Evolutionary conservation across 2,113 vertebrate species (phyloP), one percentile per base, ranked within the genome.

Genomic region (Pseudorhombus dupliciocellatus): DNA sequence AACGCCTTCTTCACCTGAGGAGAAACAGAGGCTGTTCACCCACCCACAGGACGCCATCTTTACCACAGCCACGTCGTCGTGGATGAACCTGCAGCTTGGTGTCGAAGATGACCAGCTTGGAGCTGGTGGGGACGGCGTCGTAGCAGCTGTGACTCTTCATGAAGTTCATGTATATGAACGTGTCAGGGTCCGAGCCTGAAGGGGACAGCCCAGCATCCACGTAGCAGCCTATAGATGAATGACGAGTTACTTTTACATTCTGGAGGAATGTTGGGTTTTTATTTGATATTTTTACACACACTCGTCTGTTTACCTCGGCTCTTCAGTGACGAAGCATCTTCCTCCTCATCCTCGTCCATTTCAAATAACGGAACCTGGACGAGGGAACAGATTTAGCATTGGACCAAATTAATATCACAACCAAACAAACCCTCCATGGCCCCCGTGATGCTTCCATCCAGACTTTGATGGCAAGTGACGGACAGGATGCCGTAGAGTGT

Each of bases 61-160:
- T 2, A 44, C 4, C 16, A 40, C 37, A 44, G 1, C 42, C 26
- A 28, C 5, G 26, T 28, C 26, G 5, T 5, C 5, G 26, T 28
- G 26, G 5, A 28, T 28, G 82, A 70, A 97, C 97, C 95, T 99
- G 93, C 26, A 98, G 88, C 0, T 81, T 93, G 7, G 94, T 94
- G 78, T 99, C 97, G 0, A 98, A 98, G 79, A 99, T 92, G 4
- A 99, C 95, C 1, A 99, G 92, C 77, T 99, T 99, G 85, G 96
- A 98, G 90, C 96, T 98, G 81, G 96, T 98, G 3, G 97, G 97
- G 75, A 99, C 92, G 59, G 96, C 94, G 0, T 98, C 96, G 0
- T 98, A 98, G 91, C 97, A 99, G 77, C 85, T 93, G 90, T 96
- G 96, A 59, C 89, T 95, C 89, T 94, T 95, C 95, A 99, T 95